phyloP scores from a whole-genome alignment of 2,797 vertebrate genomes.

The Aselliscus stoliczkanus region DNA sequence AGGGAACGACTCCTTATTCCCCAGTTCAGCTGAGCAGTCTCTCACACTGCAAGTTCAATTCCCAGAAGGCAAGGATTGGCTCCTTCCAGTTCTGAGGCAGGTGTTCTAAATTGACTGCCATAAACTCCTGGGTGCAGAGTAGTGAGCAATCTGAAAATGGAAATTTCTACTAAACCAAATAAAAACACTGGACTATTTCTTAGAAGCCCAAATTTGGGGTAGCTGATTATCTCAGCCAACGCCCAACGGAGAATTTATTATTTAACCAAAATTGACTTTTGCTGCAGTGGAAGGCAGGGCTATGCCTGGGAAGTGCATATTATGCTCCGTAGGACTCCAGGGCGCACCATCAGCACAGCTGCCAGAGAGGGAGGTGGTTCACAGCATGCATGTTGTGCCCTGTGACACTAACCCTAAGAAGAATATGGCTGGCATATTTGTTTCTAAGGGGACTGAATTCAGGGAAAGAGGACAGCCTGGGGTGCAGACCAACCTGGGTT shows the following conservation, averaged over 20 bases:
- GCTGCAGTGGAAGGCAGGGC: not conserved
- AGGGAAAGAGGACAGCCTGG: not conserved
- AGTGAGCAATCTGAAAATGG: not conserved
- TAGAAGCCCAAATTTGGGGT: not conserved
- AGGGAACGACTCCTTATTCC: slow-evolving; percentile 1
- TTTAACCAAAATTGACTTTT: not conserved
- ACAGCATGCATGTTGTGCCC: no score
- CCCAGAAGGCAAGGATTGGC: not conserved
- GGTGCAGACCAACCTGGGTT: not conserved
- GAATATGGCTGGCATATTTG: not conserved
- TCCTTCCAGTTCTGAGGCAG: not conserved
- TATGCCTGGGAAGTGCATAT: fast-evolving
- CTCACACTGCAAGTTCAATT: not conserved
- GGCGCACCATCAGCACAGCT: fast-evolving
- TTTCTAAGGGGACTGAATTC: not conserved
- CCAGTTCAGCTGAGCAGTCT: not conserved
- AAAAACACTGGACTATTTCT: not conserved
- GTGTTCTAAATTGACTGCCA: not conserved
- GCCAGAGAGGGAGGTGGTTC: not conserved
- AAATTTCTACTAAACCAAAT: not conserved
- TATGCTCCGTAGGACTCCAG: fast-evolving
- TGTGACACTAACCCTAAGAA: not conserved
- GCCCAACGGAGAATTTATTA: not conserved
- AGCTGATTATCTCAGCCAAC: not conserved
- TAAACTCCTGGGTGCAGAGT: not conserved